phyloP scores from a whole-genome alignment of 2,113 vertebrate genomes.

The Plotosus lineatus region DNA sequence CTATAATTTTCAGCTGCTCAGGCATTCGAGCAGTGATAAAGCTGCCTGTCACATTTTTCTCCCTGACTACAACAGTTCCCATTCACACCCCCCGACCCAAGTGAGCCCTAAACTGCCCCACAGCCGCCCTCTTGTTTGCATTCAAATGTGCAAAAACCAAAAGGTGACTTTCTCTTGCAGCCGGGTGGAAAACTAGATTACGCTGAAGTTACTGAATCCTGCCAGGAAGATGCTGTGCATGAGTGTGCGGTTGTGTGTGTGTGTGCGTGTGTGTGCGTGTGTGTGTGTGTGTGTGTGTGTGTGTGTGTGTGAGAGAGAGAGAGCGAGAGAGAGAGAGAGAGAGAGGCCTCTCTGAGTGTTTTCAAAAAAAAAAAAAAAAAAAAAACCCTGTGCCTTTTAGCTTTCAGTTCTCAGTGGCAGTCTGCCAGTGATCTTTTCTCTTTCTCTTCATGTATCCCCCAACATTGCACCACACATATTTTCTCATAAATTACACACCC shows the following conservation, averaged over 20 bases:
- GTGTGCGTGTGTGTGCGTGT: too few species aligned
- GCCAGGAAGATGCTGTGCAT: constrained; percentile 63
- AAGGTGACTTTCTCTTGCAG: constrained; percentile 83
- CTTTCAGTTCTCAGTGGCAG: constrained; percentile 65
- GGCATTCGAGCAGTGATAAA: constrained; percentile 80
- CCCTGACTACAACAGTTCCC: constrained; percentile 84
- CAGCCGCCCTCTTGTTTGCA: constrained; percentile 86
- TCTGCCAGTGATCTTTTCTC: constrained; percentile 66
- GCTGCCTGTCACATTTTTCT: constrained; percentile 94
- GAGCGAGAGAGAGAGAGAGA: constrained; percentile 27
- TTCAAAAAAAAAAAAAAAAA: too few species aligned
- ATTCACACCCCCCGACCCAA: constrained; percentile 75
- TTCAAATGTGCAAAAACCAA: constrained; percentile 88
- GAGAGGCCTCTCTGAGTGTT: constrained; percentile 69
- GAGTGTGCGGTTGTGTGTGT: constrained; percentile 53
- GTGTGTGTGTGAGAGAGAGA: too few species aligned
- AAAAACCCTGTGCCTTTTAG: constrained; percentile 71
- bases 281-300: too few species aligned
- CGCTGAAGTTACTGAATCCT: constrained; percentile 75
- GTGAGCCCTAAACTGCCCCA: constrained; percentile 77
- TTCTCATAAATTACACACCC: background rate
- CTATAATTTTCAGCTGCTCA: constrained; percentile 81
- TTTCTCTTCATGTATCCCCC: constrained; percentile 53
- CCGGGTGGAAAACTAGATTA: constrained; percentile 90
- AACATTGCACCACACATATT: constrained; percentile 38